These are phyloP conservation scores for Thamnophis elegans DNA, from an alignment of 2,797 vertebrate species.

Conservation along the genomic window DNA sequence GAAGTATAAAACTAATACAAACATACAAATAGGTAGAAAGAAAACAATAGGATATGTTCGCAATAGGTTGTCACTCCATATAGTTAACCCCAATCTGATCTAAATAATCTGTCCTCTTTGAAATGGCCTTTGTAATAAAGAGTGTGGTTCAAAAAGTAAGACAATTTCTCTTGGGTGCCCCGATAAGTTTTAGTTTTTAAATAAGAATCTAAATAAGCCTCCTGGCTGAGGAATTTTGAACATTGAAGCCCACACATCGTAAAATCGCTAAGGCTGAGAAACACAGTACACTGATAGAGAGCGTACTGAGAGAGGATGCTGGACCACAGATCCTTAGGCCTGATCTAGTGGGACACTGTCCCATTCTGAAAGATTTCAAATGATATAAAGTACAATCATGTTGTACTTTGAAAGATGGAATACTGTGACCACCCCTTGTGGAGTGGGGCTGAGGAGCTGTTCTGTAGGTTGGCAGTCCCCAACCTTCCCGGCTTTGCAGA, in stretches of 20 bases:
- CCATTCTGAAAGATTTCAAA: not conserved
- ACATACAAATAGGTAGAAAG: not conserved
- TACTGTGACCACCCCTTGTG: not conserved
- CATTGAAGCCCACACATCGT: not conserved
- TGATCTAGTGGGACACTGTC: not conserved
- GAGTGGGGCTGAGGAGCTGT: not conserved
- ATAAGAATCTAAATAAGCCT: not conserved
- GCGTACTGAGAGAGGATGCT: not conserved
- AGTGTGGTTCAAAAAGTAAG: not conserved
- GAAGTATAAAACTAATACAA: not conserved
- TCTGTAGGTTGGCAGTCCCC: not conserved
- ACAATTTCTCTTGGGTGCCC: not conserved
- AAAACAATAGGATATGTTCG: not conserved
- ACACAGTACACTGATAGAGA: not conserved
- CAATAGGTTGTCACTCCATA: not conserved
- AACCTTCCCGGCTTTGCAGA: not conserved
- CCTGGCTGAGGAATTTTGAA: not conserved
- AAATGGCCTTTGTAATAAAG: not conserved
- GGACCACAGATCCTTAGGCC: not conserved
- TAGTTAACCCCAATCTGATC: not conserved
- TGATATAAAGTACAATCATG: not conserved
- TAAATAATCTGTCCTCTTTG: not conserved
- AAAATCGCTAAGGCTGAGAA: not conserved
- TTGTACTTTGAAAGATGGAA: not conserved
- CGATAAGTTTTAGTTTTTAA: not conserved